phyloP scores from a whole-genome alignment of 2,888 invertebrate species.

The Chloroclysta siterata region DNA sequence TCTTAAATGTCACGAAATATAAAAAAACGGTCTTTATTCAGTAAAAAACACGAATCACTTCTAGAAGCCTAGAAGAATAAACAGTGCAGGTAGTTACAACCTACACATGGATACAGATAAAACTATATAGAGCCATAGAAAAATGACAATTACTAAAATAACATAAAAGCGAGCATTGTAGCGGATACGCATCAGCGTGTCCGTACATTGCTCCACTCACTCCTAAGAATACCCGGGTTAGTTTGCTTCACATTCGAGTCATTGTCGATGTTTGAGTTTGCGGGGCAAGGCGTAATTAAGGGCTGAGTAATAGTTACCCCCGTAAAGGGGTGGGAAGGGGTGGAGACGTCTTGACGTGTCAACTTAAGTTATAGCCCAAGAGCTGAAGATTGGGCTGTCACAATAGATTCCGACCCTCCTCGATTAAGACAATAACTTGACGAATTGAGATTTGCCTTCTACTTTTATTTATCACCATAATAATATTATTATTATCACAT shows the following conservation, averaged over 20 bases:
- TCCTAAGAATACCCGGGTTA: not conserved
- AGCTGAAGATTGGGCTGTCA: conserved; percentile 2
- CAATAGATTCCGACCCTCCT: not conserved
- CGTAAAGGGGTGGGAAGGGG: not conserved
- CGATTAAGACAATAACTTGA: not conserved
- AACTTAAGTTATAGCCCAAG: conserved; percentile 16
- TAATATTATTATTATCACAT: too few species aligned
- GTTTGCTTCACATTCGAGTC: conserved; percentile 47
- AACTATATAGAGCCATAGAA: too few species aligned
- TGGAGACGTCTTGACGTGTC: conserved; percentile 16
- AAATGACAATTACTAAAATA: too few species aligned
- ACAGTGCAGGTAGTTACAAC: too few species aligned
- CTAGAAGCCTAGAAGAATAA: too few species aligned
- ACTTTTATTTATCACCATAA: not conserved
- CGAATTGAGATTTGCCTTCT: not conserved
- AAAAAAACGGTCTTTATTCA: too few species aligned
- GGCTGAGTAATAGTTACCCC: conserved; percentile 42
- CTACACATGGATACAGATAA: too few species aligned
- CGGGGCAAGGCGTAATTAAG: conserved; percentile 48
- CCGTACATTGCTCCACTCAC: not conserved
- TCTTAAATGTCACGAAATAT: too few species aligned
- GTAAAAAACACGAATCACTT: too few species aligned
- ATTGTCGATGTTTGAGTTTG: conserved; percentile 50
- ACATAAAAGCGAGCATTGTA: too few species aligned
- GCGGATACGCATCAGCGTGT: too few species aligned